Percentiles rank a stretch among this genome's conserved stretches.
These are phyloP conservation scores for Drosophila grimshawi DNA, from an alignment of 1,140 invertebrate genomes.

Conservation along the genomic window DNA sequence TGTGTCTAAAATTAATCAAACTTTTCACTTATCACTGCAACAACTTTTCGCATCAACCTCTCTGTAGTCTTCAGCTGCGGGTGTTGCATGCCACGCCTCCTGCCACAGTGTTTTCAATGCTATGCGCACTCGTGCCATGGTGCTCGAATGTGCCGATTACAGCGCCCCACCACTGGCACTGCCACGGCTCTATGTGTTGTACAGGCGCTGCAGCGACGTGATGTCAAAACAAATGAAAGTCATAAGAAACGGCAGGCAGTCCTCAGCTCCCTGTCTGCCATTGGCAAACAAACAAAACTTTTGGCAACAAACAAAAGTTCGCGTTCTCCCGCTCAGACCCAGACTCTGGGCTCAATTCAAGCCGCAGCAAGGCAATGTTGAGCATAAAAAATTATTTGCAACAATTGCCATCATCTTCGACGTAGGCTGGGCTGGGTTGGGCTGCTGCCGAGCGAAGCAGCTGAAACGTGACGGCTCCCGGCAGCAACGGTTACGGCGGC, in stretches of 20 bases:
- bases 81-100: slow-evolving; percentile 35
- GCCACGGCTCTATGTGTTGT: not conserved
- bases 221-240: slow-evolving; percentile 83
- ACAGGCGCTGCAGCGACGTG: slow-evolving; percentile 63
- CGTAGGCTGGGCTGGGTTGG: slow-evolving; percentile 5
- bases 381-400: slow-evolving; percentile 82
- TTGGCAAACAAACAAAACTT: slow-evolving; percentile 77
- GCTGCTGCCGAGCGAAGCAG: not conserved
- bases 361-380: slow-evolving; percentile 50
- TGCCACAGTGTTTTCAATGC: slow-evolving; percentile 15
- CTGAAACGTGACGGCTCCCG: slow-evolving; percentile 73
- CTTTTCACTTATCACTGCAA: not conserved
- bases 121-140: slow-evolving; percentile 46
- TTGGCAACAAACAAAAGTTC: slow-evolving; percentile 65
- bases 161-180: not conserved
- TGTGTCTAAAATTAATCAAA: not conserved
- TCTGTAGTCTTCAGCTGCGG: slow-evolving; percentile 14
- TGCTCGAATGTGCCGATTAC: slow-evolving; percentile 63
- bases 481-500: slow-evolving; percentile 39
- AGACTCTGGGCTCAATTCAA: not conserved
- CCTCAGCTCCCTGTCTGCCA: slow-evolving; percentile 35
- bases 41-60: slow-evolving; percentile 20
- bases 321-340: slow-evolving; percentile 31
- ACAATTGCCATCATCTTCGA: slow-evolving; percentile 76
- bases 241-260: slow-evolving; percentile 61